Evolutionary conservation across 92 coral and sea anemone species (phyloP), one percentile per base, ranked within the genome.

Genomic region (Porites lobata): DNA sequence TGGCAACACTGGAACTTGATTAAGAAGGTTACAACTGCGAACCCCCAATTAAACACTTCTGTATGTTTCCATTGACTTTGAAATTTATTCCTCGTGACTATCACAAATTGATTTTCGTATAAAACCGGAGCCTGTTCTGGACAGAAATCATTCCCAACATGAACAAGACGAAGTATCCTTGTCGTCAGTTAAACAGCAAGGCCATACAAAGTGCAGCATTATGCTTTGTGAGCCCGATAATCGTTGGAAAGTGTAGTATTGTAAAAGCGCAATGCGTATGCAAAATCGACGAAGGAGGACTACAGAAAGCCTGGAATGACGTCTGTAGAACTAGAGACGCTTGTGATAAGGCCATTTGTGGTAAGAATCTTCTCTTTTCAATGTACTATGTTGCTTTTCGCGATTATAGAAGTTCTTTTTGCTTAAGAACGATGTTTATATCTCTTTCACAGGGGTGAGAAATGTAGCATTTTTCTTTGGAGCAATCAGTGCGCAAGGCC

Each of bases 401-500:
- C 12, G 6, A 8, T 53, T 8, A 53, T 53, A 53, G 58, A 67
- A 19, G 32, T 69, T 69, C n/a, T 17, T 11, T 69, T 22, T 29
- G 75, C 51, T 3, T 32, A 53, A 8, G 58, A 32, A 69, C 75
- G 50, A 69, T 38, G 15, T 11, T 69, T 12, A 12, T 32, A 10
- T 24, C 7, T 21, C 14, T 26, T 26, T 13, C 80, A 57, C 68
- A 76, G 80, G 67, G 14, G 26, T 76, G 24, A 22, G 15, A 56
- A 76, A 57, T 17, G 80, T 57, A 21, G 52, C 80, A 32, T 17
- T 76, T 19, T 58, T 76, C 64, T 76, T 76, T 56, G 20, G 80
- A 7, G 80, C 80, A 11, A 24, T 76, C 15, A 76, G 80, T 56
- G 80, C 68, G 2, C 80, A 76, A 76, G 12, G 80, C 51, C 67